These are phyloP conservation scores for Pseudomyrmex cubaensis DNA, from an alignment of 1,140 invertebrate species.

Conservation along the genomic window DNA sequence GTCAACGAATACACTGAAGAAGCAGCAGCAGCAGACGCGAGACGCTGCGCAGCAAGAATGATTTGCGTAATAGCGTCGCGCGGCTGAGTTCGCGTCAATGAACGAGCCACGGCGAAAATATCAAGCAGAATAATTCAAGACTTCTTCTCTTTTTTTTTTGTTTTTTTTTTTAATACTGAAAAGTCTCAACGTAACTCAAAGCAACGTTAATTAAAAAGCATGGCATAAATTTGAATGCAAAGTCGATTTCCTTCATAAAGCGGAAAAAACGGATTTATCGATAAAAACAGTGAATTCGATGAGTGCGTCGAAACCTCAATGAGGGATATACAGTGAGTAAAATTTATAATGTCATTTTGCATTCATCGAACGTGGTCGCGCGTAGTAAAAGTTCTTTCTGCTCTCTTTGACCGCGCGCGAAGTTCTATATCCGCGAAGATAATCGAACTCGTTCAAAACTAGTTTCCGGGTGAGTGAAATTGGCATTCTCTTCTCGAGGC, in stretches of 20 bases:
- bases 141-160: too few relatives aligned
- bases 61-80: constrained; percentile 42
- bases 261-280: background rate
- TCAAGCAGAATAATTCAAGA: background rate
- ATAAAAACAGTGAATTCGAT: background rate
- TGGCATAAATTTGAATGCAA: background rate
- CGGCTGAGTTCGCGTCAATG: constrained; percentile 13
- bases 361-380: constrained; percentile 2
- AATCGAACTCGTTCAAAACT: constrained; percentile 51
- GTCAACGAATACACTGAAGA: constrained; percentile 42
- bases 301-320: background rate
- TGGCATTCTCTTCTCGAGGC: constrained; percentile 56
- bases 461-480: constrained; percentile 67
- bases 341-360: background rate
- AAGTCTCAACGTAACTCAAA: too few relatives aligned
- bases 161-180: too few relatives aligned
- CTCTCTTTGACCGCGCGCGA: background rate
- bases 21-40: constrained; percentile 5
- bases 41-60: constrained; percentile 12
- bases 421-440: constrained; percentile 48
- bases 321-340: too few relatives aligned
- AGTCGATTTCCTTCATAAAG: background rate
- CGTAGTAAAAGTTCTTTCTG: constrained; percentile 28
- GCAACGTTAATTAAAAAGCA: too few relatives aligned
- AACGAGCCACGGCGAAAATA: constrained; percentile 5